Evolutionary conservation across 1,140 invertebrate genomes (phyloP).

Genomic region (Drosophila setifemur): DNA sequence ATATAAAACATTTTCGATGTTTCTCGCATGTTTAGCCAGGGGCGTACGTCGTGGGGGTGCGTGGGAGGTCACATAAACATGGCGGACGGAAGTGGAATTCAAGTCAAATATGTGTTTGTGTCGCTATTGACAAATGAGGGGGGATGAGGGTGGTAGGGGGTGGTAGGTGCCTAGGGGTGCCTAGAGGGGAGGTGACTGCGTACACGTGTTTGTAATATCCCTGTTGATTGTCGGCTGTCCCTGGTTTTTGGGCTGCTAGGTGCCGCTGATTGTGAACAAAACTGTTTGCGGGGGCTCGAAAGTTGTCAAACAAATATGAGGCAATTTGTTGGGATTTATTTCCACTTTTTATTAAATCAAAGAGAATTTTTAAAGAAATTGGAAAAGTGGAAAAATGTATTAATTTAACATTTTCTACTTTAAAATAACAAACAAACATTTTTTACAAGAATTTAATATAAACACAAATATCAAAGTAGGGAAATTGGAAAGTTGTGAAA

Average conservation of each 20-base stretch:
- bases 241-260: slow-evolving; percentile 12
- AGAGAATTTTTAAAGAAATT: too few relatives aligned
- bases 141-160: neutral
- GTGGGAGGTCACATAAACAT: slow-evolving; percentile 29
- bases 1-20: slow-evolving; percentile 20
- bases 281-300: slow-evolving; percentile 15
- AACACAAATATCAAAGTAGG: too few relatives aligned
- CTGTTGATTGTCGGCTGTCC: slow-evolving; percentile 62
- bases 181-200: slow-evolving; percentile 6
- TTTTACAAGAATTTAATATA: too few relatives aligned
- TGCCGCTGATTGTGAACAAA: slow-evolving; percentile 28
- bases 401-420: too few relatives aligned
- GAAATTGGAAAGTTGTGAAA: too few relatives aligned
- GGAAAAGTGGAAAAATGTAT: too few relatives aligned
- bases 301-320: slow-evolving; percentile 22
- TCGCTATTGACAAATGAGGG: slow-evolving; percentile 54
- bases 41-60: neutral
- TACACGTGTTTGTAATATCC: slow-evolving; percentile 75
- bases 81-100: slow-evolving; percentile 29
- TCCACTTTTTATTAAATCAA: too few relatives aligned
- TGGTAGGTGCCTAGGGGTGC: neutral
- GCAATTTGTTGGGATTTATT: slow-evolving; percentile 21
- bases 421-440: too few relatives aligned
- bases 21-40: slow-evolving; percentile 19
- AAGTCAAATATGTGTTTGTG: slow-evolving; percentile 5